Evolutionary conservation across 2,888 invertebrate species (phyloP).

Genomic region (Cantharis rustica): DNA sequence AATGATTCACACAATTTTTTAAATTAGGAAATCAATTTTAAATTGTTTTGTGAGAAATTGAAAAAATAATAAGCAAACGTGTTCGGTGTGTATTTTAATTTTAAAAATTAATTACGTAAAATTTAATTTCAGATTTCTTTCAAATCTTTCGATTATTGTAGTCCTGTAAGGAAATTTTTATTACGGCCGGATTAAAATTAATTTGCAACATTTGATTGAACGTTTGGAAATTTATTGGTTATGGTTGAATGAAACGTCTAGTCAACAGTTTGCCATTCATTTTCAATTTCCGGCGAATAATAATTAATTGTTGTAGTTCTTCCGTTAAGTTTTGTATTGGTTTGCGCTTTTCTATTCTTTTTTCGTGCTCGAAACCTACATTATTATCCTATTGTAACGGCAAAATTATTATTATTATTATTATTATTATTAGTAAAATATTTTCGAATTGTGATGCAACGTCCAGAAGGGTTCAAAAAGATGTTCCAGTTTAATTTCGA

Average conservation of each 20-base stretch:
- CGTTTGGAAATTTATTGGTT: constrained; percentile 42
- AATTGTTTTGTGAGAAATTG: neutral
- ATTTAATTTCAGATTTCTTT: neutral
- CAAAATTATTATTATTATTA: neutral
- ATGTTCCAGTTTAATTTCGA: neutral
- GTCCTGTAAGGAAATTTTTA: neutral
- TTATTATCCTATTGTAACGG: neutral
- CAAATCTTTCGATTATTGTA: neutral
- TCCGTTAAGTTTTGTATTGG: constrained; percentile 45
- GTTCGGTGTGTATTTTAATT: neutral
- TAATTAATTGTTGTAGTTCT: constrained; percentile 49
- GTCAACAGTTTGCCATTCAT: constrained; percentile 50
- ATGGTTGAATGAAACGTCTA: constrained; percentile 44
- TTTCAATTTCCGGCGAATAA: constrained; percentile 52
- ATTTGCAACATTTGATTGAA: constrained; percentile 38
- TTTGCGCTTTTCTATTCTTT: constrained; percentile 29
- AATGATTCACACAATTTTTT: neutral
- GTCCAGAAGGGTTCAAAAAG: neutral
- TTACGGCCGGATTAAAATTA: neutral
- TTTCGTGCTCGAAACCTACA: neutral
- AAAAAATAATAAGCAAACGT: neutral
- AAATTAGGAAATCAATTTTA: neutral
- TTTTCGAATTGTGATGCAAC: neutral
- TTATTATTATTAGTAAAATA: neutral
- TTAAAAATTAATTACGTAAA: neutral